Percentiles rank a stretch among this genome's conserved stretches.
Conservation (phyloP, 2,113 vertebrate genomes). For the Ornithorhynchus anatinus region DNA sequence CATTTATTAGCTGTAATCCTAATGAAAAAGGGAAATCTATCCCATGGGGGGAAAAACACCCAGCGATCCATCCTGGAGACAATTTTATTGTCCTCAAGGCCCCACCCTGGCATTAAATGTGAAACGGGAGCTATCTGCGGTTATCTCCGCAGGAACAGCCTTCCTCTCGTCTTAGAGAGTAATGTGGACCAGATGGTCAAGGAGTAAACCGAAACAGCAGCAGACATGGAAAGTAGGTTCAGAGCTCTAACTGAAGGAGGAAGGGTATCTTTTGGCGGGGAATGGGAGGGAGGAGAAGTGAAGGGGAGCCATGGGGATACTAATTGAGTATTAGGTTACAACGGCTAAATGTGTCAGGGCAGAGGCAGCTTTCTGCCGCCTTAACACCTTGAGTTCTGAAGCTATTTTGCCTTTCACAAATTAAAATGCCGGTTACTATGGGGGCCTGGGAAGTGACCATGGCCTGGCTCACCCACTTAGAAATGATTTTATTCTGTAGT, state of each 20-base stretch:
- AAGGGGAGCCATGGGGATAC: constrained; percentile 18
- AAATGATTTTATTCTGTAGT: constrained; percentile 18
- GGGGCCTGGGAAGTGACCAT: constrained; percentile 10
- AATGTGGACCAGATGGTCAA: constrained; percentile 56
- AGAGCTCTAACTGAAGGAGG: constrained; percentile 46
- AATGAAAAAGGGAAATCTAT: constrained; percentile 5
- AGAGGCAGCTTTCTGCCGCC: not conserved
- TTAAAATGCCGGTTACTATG: constrained; percentile 14
- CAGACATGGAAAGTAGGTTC: constrained; percentile 38
- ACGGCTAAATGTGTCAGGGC: constrained; percentile 9
- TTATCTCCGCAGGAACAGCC: constrained; percentile 32
- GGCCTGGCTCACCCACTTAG: constrained; percentile 34
- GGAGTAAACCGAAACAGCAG: constrained; percentile 39
- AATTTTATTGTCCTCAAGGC: not conserved
- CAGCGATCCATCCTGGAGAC: constrained; percentile 12
- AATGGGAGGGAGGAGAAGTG: constrained; percentile 1
- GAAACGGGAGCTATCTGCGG: not conserved
- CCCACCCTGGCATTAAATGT: not conserved
- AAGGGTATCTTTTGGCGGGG: not conserved
- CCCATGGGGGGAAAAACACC: not conserved
- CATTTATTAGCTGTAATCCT: not conserved
- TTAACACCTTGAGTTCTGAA: not conserved
- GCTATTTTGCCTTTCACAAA: constrained; percentile 34
- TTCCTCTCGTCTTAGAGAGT: constrained; percentile 27
- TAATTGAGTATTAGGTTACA: constrained; percentile 32